Base-by-base conservation (phyloP, 2,888 invertebrate species). In the Erebia ligea region DNA sequence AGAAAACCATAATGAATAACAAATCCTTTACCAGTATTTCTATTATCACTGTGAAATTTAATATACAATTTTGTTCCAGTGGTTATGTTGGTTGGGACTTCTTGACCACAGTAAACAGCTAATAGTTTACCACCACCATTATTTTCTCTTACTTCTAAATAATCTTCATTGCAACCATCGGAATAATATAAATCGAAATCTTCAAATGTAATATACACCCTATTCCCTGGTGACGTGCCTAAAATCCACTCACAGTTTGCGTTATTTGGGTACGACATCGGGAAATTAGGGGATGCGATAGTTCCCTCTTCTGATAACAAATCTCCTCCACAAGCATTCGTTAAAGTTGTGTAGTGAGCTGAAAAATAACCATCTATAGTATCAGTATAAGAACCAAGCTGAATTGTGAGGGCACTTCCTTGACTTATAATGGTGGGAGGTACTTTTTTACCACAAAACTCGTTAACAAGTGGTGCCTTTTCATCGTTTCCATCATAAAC, bases 211-310 rank as follows among this genome's bases (percentile, higher is more conserved):
- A 98, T 80, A 48, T 92, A 92, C 13, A 97, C 90, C 75, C 90
- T 92, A 83, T 96, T 98, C 13, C 98, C 98, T 78, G 89, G 86
- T 25, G 92, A 88, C 52, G 92, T 89, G 45, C 76, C 82, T 68
- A 91, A 76, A 52, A 79, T 81, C 98, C 98, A 99, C 75, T 95
- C 95, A 83, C 98, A 98, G 79, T 96, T 95, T 0, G 95, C 93
- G 76, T 94, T 94, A 40, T 94, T 91, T 6, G 94, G 93, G 86
- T 98, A 98, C 0, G 95, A 90, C 70, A 94, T 93, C 0, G 98
- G 98, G 87, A 98, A 98, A 82, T 96, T 95, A 0, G 98, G 98
- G 0, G 98, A 98, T 4, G 95, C 95, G 67, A 98, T 95, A 2
- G 95, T 94, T 0, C 98, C 98, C 63, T 92, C 92, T 69, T 96